A percentile compares a stretch with the other conserved stretches of the same genome.
Conservation (phyloP, 2,888 invertebrate genomes). For the Plebejus melissa region DNA sequence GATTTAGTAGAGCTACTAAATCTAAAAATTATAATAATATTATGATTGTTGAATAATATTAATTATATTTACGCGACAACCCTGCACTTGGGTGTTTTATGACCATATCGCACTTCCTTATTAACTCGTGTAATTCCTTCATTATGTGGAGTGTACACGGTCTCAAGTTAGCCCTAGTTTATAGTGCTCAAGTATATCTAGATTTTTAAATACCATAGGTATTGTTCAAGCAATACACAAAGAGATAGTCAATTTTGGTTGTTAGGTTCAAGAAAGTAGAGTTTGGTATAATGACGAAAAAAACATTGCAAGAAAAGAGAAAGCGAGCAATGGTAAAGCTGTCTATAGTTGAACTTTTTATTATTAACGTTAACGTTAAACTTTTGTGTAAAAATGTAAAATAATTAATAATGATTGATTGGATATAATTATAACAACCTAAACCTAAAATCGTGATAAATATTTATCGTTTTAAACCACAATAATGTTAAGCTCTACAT, state of each 20-base stretch:
- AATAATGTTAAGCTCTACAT: background rate
- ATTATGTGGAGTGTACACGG: background rate
- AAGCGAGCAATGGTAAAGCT: too few relatives aligned
- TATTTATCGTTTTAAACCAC: background rate
- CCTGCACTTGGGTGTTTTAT: slow-evolving; percentile 16
- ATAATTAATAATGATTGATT: too few relatives aligned
- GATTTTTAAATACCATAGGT: background rate
- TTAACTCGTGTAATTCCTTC: slow-evolving; percentile 13
- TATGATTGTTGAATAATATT: too few relatives aligned
- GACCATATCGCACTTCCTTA: slow-evolving; percentile 24
- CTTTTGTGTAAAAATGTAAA: too few relatives aligned
- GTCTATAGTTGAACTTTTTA: too few relatives aligned
- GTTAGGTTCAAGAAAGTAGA: too few relatives aligned
- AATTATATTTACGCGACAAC: background rate
- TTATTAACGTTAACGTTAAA: too few relatives aligned
- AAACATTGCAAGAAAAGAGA: background rate
- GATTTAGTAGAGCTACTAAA: too few relatives aligned
- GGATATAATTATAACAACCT: background rate
- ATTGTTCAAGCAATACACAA: too few relatives aligned
- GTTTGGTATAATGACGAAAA: too few relatives aligned
- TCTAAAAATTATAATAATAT: too few relatives aligned
- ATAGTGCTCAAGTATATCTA: background rate
- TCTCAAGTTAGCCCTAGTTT: background rate
- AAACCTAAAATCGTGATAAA: background rate
- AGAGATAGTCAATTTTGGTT: too few relatives aligned